phyloP scores from a whole-genome alignment of 2,797 vertebrate species.

The Masticophis lateralis region DNA sequence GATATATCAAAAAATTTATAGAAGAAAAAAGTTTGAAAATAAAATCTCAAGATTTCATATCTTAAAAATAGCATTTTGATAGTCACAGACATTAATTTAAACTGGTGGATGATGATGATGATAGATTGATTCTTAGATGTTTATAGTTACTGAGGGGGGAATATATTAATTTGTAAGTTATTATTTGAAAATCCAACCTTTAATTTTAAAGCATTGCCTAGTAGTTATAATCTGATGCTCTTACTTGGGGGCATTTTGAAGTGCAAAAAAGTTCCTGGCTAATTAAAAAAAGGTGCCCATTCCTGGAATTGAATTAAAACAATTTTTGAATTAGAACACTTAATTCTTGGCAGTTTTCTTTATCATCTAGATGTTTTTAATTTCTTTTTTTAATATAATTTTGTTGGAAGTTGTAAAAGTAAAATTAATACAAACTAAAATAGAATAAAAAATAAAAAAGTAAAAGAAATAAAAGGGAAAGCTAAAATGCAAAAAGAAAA shows the following conservation, averaged over 20 bases:
- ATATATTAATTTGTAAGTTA: background rate
- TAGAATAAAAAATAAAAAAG: background rate
- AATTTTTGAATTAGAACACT: slow-evolving; percentile 31
- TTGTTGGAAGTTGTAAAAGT: background rate
- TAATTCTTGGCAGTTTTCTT: background rate
- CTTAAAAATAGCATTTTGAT: background rate
- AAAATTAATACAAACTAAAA: background rate
- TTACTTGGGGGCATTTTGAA: background rate
- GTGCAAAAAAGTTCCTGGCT: slow-evolving; percentile 10
- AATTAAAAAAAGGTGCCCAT: background rate
- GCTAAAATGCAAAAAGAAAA: background rate
- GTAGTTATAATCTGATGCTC: background rate
- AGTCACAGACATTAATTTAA: background rate
- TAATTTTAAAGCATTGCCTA: background rate
- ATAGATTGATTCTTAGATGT: background rate
- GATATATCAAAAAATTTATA: background rate
- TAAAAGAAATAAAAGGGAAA: background rate
- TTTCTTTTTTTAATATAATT: background rate
- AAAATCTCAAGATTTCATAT: background rate
- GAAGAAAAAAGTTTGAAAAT: background rate
- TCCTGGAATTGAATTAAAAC: slow-evolving; percentile 25
- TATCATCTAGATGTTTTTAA: background rate
- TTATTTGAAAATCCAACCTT: background rate
- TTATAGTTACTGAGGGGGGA: background rate
- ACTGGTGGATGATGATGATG: background rate